Evolutionary conservation across 2,113 vertebrate genomes (phyloP), one percentile per base, ranked within the genome.

Genomic region (Cynoglossus semilaevis): DNA sequence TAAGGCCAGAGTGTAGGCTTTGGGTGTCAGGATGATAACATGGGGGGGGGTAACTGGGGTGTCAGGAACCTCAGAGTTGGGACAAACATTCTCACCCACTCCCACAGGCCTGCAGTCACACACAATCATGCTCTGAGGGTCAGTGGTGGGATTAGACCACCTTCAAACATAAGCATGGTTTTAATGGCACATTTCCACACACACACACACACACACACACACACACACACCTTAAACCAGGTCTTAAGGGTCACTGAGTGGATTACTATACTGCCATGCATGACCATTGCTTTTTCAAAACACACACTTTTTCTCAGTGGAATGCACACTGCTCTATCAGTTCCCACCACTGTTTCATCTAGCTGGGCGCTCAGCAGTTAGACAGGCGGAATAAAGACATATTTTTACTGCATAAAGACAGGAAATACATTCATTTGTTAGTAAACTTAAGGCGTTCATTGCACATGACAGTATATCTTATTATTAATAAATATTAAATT

Each of bases 331-430:
- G 49, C 60, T 52, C 73, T 42, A 18, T 59, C 45, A 36, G 65
- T 80, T 83, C 80, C 76, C 83, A 83, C 78, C 63, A 19, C 36
- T 60, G 60, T 83, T 72, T 79, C 40, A 59, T 63, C 51, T 64
- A 58, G 68, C 38, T 71, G 70, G 37, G 45, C 74, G 74, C 63
- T 56, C 57, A 69, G 35, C 10, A 34, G 35, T 56, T 49, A 29
- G 2, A 29, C 22, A 29, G 22, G 22, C 22, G 6, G 22, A 29
- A 68, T 29, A 12, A 70, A 54, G 29, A 16, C 11, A 22, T 58
- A 38, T 15, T 63, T 70, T 15, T 51, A n/a, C 15, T 22, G 17
- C 15, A 22, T 42, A 34, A 34, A 6, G 35, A 14, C 38, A 44
- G 29, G 42, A 17, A 34, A 57, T 51, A 38, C 37, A 38, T n/a